phyloP scores from a whole-genome alignment of 2,797 vertebrate genomes.

The Threskiornis aethiopicus region DNA sequence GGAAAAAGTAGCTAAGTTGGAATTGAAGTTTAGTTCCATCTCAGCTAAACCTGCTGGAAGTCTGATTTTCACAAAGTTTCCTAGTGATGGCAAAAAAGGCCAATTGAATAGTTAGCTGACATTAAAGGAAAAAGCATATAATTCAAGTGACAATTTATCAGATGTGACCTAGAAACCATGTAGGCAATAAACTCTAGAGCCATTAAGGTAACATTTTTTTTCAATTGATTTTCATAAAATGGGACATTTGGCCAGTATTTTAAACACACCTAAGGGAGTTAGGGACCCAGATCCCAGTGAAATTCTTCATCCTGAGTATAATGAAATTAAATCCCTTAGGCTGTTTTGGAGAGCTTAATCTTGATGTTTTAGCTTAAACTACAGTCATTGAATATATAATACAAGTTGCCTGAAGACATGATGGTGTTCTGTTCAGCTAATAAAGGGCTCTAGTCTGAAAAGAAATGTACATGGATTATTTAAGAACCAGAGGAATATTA shows the following conservation, averaged over 20 bases:
- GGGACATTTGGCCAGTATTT: not conserved
- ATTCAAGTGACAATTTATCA: not conserved
- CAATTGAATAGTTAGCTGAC: not conserved
- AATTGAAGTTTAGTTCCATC: not conserved
- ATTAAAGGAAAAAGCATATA: not conserved
- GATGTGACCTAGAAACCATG: not conserved
- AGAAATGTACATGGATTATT: slow-evolving; percentile 57
- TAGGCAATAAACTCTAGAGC: not conserved
- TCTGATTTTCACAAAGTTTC: not conserved
- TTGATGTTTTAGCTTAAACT: slow-evolving; percentile 51
- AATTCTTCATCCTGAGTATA: not conserved
- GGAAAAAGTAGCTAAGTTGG: not conserved
- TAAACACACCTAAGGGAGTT: not conserved
- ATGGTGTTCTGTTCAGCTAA: slow-evolving; percentile 27
- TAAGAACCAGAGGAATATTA: slow-evolving; percentile 15
- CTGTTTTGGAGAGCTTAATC: slow-evolving; percentile 43
- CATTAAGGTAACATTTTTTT: not conserved
- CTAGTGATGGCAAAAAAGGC: not conserved
- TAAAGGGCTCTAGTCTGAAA: not conserved
- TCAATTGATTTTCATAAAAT: not conserved
- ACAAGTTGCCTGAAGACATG: slow-evolving; percentile 47
- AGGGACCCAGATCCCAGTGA: not conserved
- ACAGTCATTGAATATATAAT: slow-evolving; percentile 49
- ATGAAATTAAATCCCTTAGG: slow-evolving; percentile 23
- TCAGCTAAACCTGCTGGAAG: not conserved